phyloP scores from a whole-genome alignment of 1,140 invertebrate genomes.

The Dufourea novaeangliae region DNA sequence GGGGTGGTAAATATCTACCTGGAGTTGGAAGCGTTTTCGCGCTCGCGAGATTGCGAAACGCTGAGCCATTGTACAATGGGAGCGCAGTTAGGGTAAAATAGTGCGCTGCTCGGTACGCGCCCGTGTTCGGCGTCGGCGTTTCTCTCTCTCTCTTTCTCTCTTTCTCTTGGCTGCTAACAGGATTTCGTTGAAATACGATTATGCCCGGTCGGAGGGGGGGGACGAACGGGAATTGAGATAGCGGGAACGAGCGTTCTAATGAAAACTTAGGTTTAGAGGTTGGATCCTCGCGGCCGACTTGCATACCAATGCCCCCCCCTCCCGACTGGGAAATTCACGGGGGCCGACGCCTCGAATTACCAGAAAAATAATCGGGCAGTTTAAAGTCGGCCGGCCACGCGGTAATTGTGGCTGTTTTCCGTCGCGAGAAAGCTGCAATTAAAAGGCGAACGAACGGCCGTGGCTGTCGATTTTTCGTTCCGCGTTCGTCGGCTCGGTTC shows the following conservation, averaged over 20 bases:
- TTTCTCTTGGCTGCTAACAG: constrained; percentile 32
- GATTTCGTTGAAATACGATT: constrained; percentile 54
- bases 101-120: constrained; percentile 3
- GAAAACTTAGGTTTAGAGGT: constrained; percentile 52
- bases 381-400: neutral
- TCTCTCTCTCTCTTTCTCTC: too few relatives aligned
- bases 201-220: too few relatives aligned
- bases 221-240: constrained; percentile 37
- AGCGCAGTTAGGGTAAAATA: constrained; percentile 30
- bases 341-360: constrained; percentile 20
- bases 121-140: constrained; percentile 7
- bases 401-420: neutral
- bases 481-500: neutral
- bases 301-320: constrained; percentile 33
- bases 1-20: constrained; percentile 11
- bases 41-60: constrained; percentile 27
- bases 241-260: constrained; percentile 43
- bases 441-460: neutral
- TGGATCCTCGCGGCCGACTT: constrained; percentile 21
- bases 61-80: constrained; percentile 24
- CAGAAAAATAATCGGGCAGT: constrained; percentile 32
- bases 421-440: neutral
- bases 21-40: constrained; percentile 5
- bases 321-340: constrained; percentile 19
- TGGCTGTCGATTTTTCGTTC: neutral